Conservation (phyloP, 2,888 invertebrate species). For the Chloromyia formosa region DNA sequence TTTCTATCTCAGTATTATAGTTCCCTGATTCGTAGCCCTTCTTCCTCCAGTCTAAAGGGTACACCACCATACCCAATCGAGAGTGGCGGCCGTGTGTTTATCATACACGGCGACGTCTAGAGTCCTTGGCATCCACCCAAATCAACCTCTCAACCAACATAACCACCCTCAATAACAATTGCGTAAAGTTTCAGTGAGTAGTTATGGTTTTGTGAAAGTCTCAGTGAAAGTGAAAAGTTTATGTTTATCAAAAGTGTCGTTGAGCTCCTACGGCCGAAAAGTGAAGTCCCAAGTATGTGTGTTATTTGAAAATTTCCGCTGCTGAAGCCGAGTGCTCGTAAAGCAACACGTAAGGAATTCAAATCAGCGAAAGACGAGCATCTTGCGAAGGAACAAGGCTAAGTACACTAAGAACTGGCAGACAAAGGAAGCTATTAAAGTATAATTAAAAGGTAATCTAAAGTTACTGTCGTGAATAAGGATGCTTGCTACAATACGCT, state of each 20-base stretch:
- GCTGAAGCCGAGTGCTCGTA: background rate
- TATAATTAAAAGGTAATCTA: constrained; percentile 13
- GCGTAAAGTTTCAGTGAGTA: background rate
- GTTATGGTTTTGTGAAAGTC: background rate
- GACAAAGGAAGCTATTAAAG: background rate
- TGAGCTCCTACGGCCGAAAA: background rate
- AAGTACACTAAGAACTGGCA: no score
- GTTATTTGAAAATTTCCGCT: background rate
- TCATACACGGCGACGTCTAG: background rate
- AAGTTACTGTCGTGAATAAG: background rate
- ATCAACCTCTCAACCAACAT: no score
- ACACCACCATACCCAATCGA: background rate
- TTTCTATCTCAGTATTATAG: background rate
- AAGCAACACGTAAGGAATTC: constrained; percentile 8
- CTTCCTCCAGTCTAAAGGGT: background rate
- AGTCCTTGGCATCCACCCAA: constrained; percentile 1
- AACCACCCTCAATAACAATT: background rate
- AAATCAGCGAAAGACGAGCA: background rate
- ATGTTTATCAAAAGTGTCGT: constrained; percentile 9
- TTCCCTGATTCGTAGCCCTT: background rate
- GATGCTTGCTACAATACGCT: background rate
- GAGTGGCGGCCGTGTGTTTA: background rate
- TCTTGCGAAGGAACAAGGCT: background rate
- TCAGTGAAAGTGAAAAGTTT: constrained; percentile 21
- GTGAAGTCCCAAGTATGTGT: background rate